phyloP scores from a whole-genome alignment of 1,140 invertebrate species.

The Cataglyphis hispanica region DNA sequence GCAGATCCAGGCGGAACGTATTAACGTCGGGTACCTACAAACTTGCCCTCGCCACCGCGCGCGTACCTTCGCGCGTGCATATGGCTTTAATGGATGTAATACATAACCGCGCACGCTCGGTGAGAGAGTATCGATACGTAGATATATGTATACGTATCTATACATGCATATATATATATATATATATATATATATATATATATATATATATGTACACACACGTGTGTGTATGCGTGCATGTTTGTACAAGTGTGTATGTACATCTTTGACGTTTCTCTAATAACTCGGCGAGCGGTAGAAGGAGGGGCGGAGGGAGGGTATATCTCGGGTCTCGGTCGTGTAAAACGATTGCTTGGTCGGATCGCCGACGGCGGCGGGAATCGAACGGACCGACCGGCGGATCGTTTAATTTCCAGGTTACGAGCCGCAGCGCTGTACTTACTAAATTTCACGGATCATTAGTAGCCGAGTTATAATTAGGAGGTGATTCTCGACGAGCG shows the following conservation, averaged over 20 bases:
- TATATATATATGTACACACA: neutral
- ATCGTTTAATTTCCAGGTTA: slow-evolving; percentile 61
- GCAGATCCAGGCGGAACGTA: slow-evolving; percentile 72
- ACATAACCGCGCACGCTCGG: slow-evolving; percentile 71
- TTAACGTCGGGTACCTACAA: slow-evolving; percentile 76
- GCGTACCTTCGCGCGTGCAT: slow-evolving; percentile 76
- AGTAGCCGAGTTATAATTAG: slow-evolving; percentile 65
- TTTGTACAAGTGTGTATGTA: neutral
- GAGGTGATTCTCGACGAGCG: slow-evolving; percentile 51
- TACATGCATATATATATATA: neutral
- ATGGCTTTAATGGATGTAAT: slow-evolving; percentile 77
- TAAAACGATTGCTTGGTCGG: slow-evolving; percentile 58
- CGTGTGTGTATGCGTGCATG: neutral
- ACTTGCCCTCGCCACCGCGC: slow-evolving; percentile 71
- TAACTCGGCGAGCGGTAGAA: slow-evolving; percentile 53
- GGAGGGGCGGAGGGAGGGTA: neutral
- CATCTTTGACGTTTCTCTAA: slow-evolving; percentile 64
- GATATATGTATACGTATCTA: neutral
- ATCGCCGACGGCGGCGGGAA: slow-evolving; percentile 21
- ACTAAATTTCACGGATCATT: slow-evolving; percentile 64
- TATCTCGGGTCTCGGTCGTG: slow-evolving; percentile 55
- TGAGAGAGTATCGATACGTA: slow-evolving; percentile 69
- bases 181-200: neutral
- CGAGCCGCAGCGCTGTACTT: slow-evolving; percentile 52
- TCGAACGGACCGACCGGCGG: slow-evolving; percentile 39